These are phyloP conservation scores for Malthinus seriepunctatus DNA, from an alignment of 2,888 invertebrate genomes.

Conservation along the genomic window DNA sequence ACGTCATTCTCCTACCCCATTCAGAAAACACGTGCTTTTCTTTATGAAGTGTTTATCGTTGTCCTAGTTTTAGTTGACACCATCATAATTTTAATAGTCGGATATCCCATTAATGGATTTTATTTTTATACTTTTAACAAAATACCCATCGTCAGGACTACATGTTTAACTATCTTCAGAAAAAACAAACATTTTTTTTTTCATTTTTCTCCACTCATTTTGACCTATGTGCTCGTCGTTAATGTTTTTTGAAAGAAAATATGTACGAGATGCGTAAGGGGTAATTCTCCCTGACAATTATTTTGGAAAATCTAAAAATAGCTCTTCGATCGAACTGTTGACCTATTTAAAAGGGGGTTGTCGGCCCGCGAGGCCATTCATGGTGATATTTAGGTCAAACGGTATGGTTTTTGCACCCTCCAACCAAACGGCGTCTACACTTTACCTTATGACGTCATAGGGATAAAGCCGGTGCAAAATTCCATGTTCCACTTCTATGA, in stretches of 20 bases:
- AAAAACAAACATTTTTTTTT: too few relatives aligned
- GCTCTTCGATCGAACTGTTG: constrained; percentile 43
- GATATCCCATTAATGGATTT: constrained; percentile 4
- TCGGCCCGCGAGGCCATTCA: constrained; percentile 43
- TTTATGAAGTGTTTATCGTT: constrained; percentile 40
- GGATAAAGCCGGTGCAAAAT: constrained; percentile 22
- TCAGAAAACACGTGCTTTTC: constrained; percentile 48
- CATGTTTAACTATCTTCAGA: too few relatives aligned
- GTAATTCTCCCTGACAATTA: constrained; percentile 1
- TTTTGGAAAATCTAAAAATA: constrained; percentile 25
- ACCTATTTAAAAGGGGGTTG: constrained; percentile 42
- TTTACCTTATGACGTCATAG: constrained; percentile 30
- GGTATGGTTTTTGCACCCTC: constrained; percentile 23
- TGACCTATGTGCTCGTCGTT: too few relatives aligned
- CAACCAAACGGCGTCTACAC: constrained; percentile 17
- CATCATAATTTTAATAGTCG: constrained; percentile 1
- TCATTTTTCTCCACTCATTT: too few relatives aligned
- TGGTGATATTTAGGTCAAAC: constrained; percentile 40
- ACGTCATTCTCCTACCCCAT: constrained; percentile 44
- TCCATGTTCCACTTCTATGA: constrained; percentile 1
- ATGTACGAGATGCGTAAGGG: neutral
- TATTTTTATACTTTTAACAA: too few relatives aligned
- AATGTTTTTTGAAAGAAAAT: neutral
- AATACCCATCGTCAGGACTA: too few relatives aligned
- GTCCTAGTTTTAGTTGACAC: constrained; percentile 32